Evolutionary conservation across 1,140 invertebrate genomes (phyloP), one percentile per base, ranked within the genome.

Genomic region (Polypedilum pembai): DNA sequence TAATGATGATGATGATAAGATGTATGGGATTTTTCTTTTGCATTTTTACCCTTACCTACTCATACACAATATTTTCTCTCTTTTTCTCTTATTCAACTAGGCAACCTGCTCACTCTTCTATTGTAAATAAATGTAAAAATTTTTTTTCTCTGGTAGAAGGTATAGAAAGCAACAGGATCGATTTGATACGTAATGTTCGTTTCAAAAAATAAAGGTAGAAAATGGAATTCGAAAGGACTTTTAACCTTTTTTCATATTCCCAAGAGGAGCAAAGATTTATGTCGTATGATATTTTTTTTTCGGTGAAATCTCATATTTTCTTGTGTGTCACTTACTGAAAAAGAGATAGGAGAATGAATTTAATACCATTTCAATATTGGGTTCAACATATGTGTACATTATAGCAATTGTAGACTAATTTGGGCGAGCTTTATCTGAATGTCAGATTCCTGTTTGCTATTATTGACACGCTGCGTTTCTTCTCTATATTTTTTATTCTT

Each of bases 1-100:
- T 69, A 21, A 69, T 69, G 65, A 69, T 18, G 17, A 69, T 69
- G 65, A 69, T 20, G 65, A 69, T 69, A 21, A 69, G 65, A 69
- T 69, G 20, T 18, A 69, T 69, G 65, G 65, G 17, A 69, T 69
- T 69, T 66, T 45, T 41, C 40, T 45, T 45, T 56, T 69, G 65
- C 65, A 69, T 69, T 20, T 21, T 20, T 69, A 8, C 65, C 20
- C 65, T 12, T 56, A 17, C n/a, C 17, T 69, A 21, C 18, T 69
- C 20, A 69, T 56, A 56, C n/a, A 69, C 41, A 45, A 45, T 10
- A 12, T 56, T 56, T 15, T 56, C 45, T 56, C 12, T 56, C 45
- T 56, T n/a, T n/a, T n/a, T n/a, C n/a, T n/a, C n/a, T n/a, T n/a
- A n/a, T n/a, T n/a, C n/a, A n/a, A 56, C 45, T 15, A 56, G 4